Percentiles rank a stretch among this genome's conserved stretches.
Evolutionary conservation across 1,140 invertebrate species (phyloP).

Genomic region (Maconellicoccus hirsutus): DNA sequence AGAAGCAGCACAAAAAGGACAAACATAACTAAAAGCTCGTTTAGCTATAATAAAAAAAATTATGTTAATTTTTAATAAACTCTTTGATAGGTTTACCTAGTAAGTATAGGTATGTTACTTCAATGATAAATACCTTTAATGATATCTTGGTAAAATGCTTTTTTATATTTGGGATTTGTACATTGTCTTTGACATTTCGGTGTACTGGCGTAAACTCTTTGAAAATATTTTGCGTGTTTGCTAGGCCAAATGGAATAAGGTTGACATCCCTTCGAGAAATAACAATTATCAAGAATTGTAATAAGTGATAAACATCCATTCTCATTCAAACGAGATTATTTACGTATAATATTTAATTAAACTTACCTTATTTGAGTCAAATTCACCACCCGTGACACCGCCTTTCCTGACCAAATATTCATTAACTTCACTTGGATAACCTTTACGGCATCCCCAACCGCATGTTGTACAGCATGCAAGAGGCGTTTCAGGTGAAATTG

Average conservation of each 20-base stretch:
- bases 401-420: slow-evolving; percentile 40
- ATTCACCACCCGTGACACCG: slow-evolving; percentile 50
- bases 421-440: slow-evolving; percentile 48
- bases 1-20: background rate
- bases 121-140: background rate
- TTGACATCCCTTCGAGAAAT: slow-evolving; percentile 53
- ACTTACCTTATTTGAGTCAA: slow-evolving; percentile 31
- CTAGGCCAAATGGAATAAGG: slow-evolving; percentile 74
- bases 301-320: too few relatives aligned
- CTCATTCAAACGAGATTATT: too few relatives aligned
- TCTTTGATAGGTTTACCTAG: too few relatives aligned
- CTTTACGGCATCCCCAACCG: slow-evolving; percentile 53
- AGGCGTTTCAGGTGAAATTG: slow-evolving; percentile 51
- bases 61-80: background rate
- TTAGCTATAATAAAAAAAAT: background rate
- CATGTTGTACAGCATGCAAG: slow-evolving; percentile 47
- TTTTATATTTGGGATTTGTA: background rate
- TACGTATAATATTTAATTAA: too few relatives aligned
- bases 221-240: slow-evolving; percentile 46
- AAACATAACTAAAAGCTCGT: background rate
- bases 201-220: slow-evolving; percentile 18
- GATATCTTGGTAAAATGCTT: background rate
- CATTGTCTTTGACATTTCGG: background rate
- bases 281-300: background rate
- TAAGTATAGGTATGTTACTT: background rate